These are phyloP conservation scores for Cassiopea xamachana DNA, from an alignment of 30 jellyfish, hydroid and myxozoan genomes.

Conservation along the genomic window DNA sequence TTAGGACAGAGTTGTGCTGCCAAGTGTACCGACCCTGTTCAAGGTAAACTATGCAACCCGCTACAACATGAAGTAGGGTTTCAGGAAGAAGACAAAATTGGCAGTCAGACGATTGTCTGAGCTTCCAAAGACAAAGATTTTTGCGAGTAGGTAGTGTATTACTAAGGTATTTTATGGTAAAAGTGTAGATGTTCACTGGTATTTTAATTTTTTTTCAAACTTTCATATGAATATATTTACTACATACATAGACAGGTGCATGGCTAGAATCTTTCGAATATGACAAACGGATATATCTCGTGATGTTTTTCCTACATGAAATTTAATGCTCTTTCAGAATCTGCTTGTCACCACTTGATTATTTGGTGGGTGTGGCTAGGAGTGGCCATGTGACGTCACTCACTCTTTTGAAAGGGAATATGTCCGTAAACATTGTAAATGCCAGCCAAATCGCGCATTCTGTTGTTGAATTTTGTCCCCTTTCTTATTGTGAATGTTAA, in stretches of 20 bases:
- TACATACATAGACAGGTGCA: slow-evolving; percentile 39
- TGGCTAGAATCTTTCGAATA: slow-evolving; percentile 57
- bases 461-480: slow-evolving; percentile 23
- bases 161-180: too few species aligned
- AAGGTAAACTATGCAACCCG: too few species aligned
- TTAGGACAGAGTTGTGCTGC: too few species aligned
- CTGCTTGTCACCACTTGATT: slow-evolving; percentile 58
- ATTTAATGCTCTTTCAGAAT: slow-evolving; percentile 66
- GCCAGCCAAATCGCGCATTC: background rate
- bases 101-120: too few species aligned
- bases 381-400: slow-evolving; percentile 32
- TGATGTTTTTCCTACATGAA: slow-evolving; percentile 38
- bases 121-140: too few species aligned
- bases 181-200: too few species aligned
- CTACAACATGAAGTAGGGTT: too few species aligned
- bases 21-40: too few species aligned
- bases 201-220: too few species aligned
- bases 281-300: slow-evolving; percentile 40
- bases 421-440: slow-evolving; percentile 15
- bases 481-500: slow-evolving; percentile 8
- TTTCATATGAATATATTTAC: too few species aligned
- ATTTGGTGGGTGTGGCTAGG: background rate
- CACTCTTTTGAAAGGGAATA: slow-evolving; percentile 36
- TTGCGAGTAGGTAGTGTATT: too few species aligned
- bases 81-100: too few species aligned